These are phyloP conservation scores for Panthera leo DNA, from an alignment of 2,113 vertebrate species.

Conservation along the genomic window DNA sequence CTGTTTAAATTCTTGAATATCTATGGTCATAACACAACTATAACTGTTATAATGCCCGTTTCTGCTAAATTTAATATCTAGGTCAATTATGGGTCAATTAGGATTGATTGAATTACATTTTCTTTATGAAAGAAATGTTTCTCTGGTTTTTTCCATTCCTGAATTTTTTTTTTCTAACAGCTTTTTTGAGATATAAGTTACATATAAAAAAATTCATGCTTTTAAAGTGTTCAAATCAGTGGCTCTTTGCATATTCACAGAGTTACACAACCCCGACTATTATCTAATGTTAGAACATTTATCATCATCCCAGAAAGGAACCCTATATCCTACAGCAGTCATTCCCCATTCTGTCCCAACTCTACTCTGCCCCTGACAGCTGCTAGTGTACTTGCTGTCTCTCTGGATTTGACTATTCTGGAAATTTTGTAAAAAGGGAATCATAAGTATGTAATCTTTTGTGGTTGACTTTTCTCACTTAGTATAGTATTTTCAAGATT, in stretches of 20 bases:
- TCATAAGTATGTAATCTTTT: not conserved
- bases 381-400: not conserved
- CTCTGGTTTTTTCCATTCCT: not conserved
- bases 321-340: rapidly evolving
- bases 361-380: not conserved
- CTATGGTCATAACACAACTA: not conserved
- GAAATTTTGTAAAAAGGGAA: not conserved
- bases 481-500: not conserved
- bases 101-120: not conserved
- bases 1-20: not conserved
- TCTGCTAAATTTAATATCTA: not conserved
- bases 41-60: not conserved
- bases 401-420: not conserved
- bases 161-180: not conserved
- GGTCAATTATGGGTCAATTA: not conserved
- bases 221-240: not conserved
- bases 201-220: not conserved
- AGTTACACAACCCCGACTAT: not conserved
- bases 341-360: not conserved
- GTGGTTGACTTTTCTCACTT: not conserved
- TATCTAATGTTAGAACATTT: not conserved
- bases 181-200: not conserved
- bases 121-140: not conserved
- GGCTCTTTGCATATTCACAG: not conserved
- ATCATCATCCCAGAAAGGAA: not conserved